Conservation (phyloP, 1,140 invertebrate genomes). For the Bacillus rossius region DNA sequence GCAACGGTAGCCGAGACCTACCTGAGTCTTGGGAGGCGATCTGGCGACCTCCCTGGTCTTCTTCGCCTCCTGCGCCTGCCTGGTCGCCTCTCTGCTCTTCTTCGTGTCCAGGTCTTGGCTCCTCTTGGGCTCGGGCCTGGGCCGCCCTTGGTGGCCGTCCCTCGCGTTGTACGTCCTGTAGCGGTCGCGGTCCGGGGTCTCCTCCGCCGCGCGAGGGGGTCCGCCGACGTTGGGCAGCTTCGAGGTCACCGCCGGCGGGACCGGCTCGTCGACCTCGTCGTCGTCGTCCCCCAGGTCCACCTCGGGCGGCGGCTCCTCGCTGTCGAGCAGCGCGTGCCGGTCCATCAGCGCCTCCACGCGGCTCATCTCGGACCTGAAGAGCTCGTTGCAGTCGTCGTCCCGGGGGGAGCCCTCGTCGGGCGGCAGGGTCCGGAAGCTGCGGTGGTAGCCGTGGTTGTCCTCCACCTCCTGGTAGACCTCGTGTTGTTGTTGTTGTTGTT, state of each 20-base stretch:
- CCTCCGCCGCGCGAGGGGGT: no score
- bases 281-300: no score
- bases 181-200: no score
- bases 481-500: background rate
- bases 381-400: no score
- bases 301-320: background rate
- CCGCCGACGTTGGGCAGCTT: background rate
- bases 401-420: no score
- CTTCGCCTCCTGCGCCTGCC: background rate
- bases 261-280: background rate
- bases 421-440: no score
- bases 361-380: no score
- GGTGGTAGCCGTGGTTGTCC: background rate
- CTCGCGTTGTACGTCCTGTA: constrained; percentile 8
- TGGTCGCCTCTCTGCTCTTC: background rate
- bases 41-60: background rate
- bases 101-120: background rate
- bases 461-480: background rate
- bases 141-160: background rate
- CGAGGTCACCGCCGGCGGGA: background rate
- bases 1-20: no score
- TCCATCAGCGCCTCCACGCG: no score
- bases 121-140: background rate
- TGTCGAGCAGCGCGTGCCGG: background rate
- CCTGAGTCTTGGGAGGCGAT: background rate